Base-by-base conservation (phyloP, 2,797 vertebrate genomes). In the Hybognathus amarus region DNA sequence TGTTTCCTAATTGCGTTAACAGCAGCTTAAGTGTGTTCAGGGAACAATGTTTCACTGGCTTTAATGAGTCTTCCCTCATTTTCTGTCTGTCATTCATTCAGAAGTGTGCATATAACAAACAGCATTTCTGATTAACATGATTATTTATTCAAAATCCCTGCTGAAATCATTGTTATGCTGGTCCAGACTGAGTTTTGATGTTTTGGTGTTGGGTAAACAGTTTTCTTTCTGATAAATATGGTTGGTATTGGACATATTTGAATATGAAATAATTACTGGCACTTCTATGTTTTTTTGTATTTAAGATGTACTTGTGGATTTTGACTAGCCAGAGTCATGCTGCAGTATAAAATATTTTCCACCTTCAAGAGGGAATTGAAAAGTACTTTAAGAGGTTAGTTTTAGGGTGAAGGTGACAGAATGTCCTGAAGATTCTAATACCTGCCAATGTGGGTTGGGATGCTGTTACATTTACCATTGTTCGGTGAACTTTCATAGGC, bases 281-380 rank as follows among this genome's bases (percentile, higher is more conserved):
- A 64, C 18, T 11, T n/a, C 2, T 54, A 9, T 24, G 22, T n/a
- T 40, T 59, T 27, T 84, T 52, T 24, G 33, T 24, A 59, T 15
- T 24, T 77, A 56, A 59, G 22, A 13, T 15, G 2, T 42, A 27
- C 54, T 87, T 73, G 85, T 50, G 61, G n/a, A 67, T 91, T 90
- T 84, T 81, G 66, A 73, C 81, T 66, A 66, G 27, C 20, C 50
- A 33, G 20, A 68, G 68, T 84, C 82, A 56, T 27, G 11, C 66
- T 59, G 77, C 84, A 80, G n/a, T 77, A 81, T 80, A 71, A 87
- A 90, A 88, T 88, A 89, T 92, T 86, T 88, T 89, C 88, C 87
- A 86, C 74, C 56, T 79, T 45, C 64, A 52, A 36, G 83, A 56
- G n/a, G 87, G 89, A 90, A 91, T 87, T 89, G 27, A 88, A 83